Percentiles rank a stretch among this genome's conserved stretches.
phyloP scores from a whole-genome alignment of 2,797 vertebrate genomes.

The Ctenopoma multispine region DNA sequence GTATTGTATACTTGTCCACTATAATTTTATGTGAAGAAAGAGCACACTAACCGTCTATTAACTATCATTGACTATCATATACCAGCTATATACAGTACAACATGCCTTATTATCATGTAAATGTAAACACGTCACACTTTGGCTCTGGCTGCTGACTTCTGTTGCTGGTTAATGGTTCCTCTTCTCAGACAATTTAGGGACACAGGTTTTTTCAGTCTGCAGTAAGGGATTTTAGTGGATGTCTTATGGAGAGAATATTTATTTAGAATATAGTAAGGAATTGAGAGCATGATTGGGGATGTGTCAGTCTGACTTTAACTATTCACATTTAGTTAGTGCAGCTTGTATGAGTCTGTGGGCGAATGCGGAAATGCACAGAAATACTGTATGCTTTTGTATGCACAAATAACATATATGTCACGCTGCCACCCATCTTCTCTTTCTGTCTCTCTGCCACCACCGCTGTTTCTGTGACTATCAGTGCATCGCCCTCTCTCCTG shows the following conservation, averaged over 20 bases:
- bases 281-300: not conserved
- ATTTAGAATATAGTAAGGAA: not conserved
- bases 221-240: not conserved
- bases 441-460: not conserved
- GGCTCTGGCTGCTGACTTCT: too few relatives aligned
- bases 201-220: not conserved
- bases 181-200: not conserved
- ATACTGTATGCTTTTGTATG: not conserved
- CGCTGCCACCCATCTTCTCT: not conserved
- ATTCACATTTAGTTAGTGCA: not conserved
- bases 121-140: too few relatives aligned
- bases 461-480: slow-evolving; percentile 2
- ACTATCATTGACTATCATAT: too few relatives aligned
- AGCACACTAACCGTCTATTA: too few relatives aligned
- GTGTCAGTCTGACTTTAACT: not conserved
- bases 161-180: not conserved
- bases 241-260: not conserved
- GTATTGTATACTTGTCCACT: too few relatives aligned
- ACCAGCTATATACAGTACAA: too few relatives aligned
- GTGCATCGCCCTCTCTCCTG: not conserved
- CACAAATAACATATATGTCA: not conserved
- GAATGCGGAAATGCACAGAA: not conserved
- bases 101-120: too few relatives aligned
- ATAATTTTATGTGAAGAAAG: too few relatives aligned
- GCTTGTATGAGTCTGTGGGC: not conserved